Conservation (phyloP, 2,113 vertebrate species). For the Chlorodrepanis virens region DNA sequence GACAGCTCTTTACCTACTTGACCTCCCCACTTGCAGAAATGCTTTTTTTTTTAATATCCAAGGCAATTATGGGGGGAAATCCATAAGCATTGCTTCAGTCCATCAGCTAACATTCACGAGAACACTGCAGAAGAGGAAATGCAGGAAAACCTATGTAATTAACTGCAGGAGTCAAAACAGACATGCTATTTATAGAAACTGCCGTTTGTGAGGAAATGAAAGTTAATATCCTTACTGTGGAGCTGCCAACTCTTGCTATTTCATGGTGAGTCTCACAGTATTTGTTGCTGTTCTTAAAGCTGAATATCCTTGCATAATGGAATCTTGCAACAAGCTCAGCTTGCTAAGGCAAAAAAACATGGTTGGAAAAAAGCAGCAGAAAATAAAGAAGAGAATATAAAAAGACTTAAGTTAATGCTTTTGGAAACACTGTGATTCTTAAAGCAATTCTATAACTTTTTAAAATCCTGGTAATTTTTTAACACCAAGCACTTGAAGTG, state of each 20-base stretch:
- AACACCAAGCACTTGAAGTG: neutral
- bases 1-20: neutral
- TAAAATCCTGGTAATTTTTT: neutral
- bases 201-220: neutral
- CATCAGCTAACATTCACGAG: neutral
- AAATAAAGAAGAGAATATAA: neutral
- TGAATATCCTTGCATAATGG: neutral
- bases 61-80: neutral
- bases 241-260: neutral
- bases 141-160: constrained; percentile 24
- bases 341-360: neutral
- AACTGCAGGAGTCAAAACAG: constrained; percentile 29
- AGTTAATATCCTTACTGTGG: neutral
- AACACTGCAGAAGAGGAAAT: neutral
- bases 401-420: neutral
- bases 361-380: neutral
- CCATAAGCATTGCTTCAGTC: neutral
- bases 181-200: constrained; percentile 37
- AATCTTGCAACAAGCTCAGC: neutral
- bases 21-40: neutral
- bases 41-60: neutral
- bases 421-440: neutral
- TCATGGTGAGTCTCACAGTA: neutral
- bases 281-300: constrained; percentile 17
- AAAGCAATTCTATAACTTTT: neutral